A percentile compares a stretch with the other conserved stretches of the same genome.
Conservation (phyloP, 2,888 invertebrate species). For the Isotomurus palustris region DNA sequence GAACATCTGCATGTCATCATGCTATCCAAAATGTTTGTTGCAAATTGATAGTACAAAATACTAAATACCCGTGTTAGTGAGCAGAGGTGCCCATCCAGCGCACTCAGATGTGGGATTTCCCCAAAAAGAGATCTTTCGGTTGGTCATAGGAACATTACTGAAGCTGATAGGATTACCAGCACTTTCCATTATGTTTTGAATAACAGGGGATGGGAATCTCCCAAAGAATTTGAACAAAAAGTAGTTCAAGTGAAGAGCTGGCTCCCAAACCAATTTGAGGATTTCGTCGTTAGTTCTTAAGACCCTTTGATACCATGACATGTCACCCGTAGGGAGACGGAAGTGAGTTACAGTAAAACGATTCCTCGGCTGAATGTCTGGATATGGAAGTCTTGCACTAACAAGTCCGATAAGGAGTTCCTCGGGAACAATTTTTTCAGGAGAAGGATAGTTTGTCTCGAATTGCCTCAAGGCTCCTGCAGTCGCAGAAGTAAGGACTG, state of each 20-base stretch:
- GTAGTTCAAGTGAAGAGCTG: slow-evolving; percentile 26
- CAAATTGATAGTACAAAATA: too few relatives aligned
- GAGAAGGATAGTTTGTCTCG: slow-evolving; percentile 18
- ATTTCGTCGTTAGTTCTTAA: slow-evolving; percentile 22
- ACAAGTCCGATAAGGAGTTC: slow-evolving; percentile 32
- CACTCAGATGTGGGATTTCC: slow-evolving; percentile 28
- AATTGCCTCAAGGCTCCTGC: slow-evolving; percentile 26
- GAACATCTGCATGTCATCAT: not conserved
- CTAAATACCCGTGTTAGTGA: slow-evolving; percentile 34
- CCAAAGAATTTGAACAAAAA: slow-evolving; percentile 39
- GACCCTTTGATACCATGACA: slow-evolving; percentile 19
- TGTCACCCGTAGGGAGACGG: slow-evolving; percentile 12
- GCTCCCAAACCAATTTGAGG: slow-evolving; percentile 17
- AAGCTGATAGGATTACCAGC: slow-evolving; percentile 35
- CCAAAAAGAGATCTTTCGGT: slow-evolving; percentile 25
- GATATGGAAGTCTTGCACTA: slow-evolving; percentile 36
- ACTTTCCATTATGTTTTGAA: slow-evolving; percentile 32
- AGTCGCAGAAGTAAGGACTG: slow-evolving; percentile 26
- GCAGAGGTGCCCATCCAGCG: slow-evolving; percentile 34
- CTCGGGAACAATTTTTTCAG: slow-evolving; percentile 9
- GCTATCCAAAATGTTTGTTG: not conserved
- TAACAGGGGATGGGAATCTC: slow-evolving; percentile 30
- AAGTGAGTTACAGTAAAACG: slow-evolving; percentile 38
- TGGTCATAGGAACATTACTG: slow-evolving; percentile 39
- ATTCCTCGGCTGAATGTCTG: slow-evolving; percentile 28